Evolutionary conservation across 2,113 vertebrate species (phyloP).

Genomic region (Alaudala cheleensis): DNA sequence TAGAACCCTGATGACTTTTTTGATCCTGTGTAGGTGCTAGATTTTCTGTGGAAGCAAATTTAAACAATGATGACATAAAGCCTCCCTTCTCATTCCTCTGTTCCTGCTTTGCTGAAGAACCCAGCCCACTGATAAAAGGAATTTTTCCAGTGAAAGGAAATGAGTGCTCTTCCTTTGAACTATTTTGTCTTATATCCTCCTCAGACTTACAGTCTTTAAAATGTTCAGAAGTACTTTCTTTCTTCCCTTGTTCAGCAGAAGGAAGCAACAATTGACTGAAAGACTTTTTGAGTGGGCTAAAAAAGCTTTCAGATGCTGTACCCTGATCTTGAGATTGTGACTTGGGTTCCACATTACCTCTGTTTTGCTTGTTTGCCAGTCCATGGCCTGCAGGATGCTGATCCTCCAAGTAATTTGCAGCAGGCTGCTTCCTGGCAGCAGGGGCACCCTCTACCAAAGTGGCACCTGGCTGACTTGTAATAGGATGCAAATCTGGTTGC

Average conservation of each 20-base stretch:
- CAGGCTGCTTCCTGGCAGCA: not conserved
- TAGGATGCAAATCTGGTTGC: not conserved
- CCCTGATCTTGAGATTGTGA: not conserved
- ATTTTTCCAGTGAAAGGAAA: constrained; percentile 74
- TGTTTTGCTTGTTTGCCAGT: not conserved
- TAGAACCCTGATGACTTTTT: not conserved
- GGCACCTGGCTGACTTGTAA: constrained; percentile 1
- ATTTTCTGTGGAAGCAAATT: constrained; percentile 78
- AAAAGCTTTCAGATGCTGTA: constrained; percentile 68
- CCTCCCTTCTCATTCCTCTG: constrained; percentile 55
- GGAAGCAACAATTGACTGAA: constrained; percentile 83
- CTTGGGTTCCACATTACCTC: not conserved
- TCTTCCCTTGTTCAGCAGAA: constrained; percentile 47
- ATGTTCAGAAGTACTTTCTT: constrained; percentile 50
- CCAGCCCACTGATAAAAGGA: constrained; percentile 70
- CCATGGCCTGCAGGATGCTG: not conserved
- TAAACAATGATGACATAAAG: constrained; percentile 77
- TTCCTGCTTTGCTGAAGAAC: constrained; percentile 69
- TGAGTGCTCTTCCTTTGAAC: constrained; percentile 47
- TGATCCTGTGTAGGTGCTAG: constrained; percentile 34
- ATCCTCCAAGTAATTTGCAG: not conserved
- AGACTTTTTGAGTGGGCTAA: constrained; percentile 88
- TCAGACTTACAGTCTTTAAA: constrained; percentile 70
- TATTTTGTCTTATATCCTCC: constrained; percentile 63
- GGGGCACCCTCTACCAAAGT: not conserved